phyloP scores from a whole-genome alignment of 2,888 invertebrate genomes.

The Drosophila macrospina region DNA sequence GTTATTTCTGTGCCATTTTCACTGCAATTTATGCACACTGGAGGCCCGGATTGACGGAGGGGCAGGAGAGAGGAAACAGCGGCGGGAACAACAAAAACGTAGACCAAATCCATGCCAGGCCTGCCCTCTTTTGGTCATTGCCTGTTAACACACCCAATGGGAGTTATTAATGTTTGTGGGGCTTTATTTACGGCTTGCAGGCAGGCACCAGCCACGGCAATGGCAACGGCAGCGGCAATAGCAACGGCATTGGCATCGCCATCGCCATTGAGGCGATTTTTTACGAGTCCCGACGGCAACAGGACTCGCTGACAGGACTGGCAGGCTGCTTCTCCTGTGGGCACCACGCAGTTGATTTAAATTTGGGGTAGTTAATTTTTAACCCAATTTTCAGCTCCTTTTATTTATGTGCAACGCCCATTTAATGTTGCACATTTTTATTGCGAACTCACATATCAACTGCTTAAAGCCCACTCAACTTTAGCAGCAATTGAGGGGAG shows the following conservation, averaged over 20 bases:
- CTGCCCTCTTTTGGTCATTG: conserved; percentile 75
- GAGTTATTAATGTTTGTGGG: conserved; percentile 81
- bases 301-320: conserved; percentile 52
- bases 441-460: conserved; percentile 52
- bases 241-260: conserved; percentile 40
- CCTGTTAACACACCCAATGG: conserved; percentile 82
- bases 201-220: conserved; percentile 44
- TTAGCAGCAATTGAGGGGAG: neutral
- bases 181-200: conserved; percentile 72
- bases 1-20: conserved; percentile 67
- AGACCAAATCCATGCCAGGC: conserved; percentile 69
- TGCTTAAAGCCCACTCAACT: conserved; percentile 5
- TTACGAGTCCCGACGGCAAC: conserved; percentile 70
- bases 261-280: conserved; percentile 66
- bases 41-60: conserved; percentile 17
- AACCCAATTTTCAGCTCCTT: conserved; percentile 68
- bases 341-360: conserved; percentile 70
- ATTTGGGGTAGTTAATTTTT: conserved; percentile 79
- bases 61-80: neutral
- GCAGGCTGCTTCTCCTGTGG: conserved; percentile 5
- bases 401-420: conserved; percentile 76
- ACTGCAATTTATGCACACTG: conserved; percentile 72
- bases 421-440: conserved; percentile 76
- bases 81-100: conserved; percentile 44
- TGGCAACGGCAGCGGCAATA: conserved; percentile 15